A percentile compares a stretch with the other conserved stretches of the same genome.
phyloP scores from a whole-genome alignment of 2,888 invertebrate genomes.

The Xestia sexstrigata region DNA sequence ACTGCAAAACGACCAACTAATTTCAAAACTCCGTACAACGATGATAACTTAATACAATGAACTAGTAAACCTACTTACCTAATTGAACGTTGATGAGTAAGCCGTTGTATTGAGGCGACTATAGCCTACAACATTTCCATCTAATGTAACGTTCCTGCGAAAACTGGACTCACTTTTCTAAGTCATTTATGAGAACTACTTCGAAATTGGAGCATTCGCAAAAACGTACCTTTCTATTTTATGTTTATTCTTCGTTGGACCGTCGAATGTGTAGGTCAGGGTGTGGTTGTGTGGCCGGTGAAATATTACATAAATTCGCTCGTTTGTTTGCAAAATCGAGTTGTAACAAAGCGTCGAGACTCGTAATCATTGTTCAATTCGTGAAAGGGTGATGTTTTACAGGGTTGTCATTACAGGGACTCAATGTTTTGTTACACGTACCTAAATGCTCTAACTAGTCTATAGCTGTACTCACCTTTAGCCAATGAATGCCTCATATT shows the following conservation, averaged over 20 bases:
- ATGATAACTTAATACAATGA: conserved; percentile 42
- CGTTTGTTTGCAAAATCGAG: not conserved
- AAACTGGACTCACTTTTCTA: not conserved
- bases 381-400: not conserved
- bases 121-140: not conserved
- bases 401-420: too few relatives aligned
- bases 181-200: not conserved
- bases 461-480: conserved; percentile 2
- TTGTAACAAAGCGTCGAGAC: not conserved
- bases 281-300: not conserved
- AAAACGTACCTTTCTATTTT: not conserved
- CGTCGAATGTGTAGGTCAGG: not conserved
- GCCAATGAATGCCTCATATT: conserved; percentile 44
- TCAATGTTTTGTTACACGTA: not conserved
- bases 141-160: not conserved
- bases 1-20: conserved; percentile 27
- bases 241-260: not conserved
- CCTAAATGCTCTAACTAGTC: not conserved
- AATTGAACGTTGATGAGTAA: conserved; percentile 34
- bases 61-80: conserved; percentile 47
- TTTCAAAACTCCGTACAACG: conserved; percentile 23
- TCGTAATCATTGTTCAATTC: not conserved
- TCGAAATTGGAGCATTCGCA: not conserved
- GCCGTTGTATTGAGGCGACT: conserved; percentile 15
- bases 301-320: not conserved